phyloP scores from a whole-genome alignment of 2,797 vertebrate genomes.

The Ispidina lecontei region DNA sequence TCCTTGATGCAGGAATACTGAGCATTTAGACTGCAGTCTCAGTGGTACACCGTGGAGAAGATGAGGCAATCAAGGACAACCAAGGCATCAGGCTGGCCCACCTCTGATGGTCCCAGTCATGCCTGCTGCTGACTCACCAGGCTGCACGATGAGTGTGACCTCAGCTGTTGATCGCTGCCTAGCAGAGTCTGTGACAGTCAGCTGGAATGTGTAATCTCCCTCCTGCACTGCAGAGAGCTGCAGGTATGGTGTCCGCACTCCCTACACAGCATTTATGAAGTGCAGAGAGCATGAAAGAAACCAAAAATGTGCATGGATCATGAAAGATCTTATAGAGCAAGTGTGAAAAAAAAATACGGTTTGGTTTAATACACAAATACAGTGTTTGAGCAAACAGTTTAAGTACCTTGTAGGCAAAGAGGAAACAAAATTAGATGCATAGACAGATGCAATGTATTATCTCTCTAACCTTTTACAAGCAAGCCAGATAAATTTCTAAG shows the following conservation, averaged over 20 bases:
- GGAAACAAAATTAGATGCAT: not conserved
- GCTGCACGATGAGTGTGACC: constrained; percentile 78
- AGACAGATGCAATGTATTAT: not conserved
- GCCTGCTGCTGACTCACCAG: constrained; percentile 72
- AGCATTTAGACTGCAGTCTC: not conserved
- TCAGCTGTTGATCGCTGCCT: constrained; percentile 78
- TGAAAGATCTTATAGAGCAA: not conserved
- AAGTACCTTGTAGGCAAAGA: not conserved
- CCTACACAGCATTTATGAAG: constrained; percentile 26
- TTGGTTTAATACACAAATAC: not conserved
- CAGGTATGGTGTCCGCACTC: constrained; percentile 76
- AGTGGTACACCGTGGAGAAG: not conserved
- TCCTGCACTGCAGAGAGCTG: constrained; percentile 80
- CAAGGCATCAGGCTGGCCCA: not conserved
- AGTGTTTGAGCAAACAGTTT: not conserved
- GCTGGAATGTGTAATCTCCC: constrained; percentile 81
- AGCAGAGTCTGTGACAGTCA: constrained; percentile 81
- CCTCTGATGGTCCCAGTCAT: not conserved
- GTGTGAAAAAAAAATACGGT: not conserved
- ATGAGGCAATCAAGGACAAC: rapidly evolving
- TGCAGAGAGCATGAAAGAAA: rapidly evolving
- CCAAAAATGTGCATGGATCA: not conserved
- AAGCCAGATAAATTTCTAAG: not conserved
- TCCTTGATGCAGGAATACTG: not conserved
- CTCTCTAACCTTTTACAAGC: not conserved